Conservation (phyloP, 2,888 invertebrate species). For the Endotricha flammealis region DNA sequence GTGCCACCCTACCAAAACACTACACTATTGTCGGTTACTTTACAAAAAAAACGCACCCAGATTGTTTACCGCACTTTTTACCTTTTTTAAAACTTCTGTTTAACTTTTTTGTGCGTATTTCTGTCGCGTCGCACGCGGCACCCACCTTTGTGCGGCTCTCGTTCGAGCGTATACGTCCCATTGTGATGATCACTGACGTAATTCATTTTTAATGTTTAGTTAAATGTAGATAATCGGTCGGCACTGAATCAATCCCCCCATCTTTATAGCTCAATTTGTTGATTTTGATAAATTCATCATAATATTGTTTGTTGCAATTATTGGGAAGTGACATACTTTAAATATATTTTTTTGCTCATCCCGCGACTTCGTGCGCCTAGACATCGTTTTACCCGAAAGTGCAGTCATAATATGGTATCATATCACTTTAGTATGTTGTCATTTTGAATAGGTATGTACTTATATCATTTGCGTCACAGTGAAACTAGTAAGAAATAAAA, state of each 20-base stretch:
- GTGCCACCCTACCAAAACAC: constrained; percentile 57
- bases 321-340: too few relatives aligned
- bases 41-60: constrained; percentile 65
- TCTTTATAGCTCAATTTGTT: constrained; percentile 37
- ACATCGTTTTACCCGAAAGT: too few relatives aligned
- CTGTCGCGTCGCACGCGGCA: constrained; percentile 66
- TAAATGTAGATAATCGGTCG: constrained; percentile 57
- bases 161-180: constrained; percentile 58
- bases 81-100: constrained; percentile 69
- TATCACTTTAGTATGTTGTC: too few relatives aligned
- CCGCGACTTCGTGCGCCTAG: too few relatives aligned
- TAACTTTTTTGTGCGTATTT: constrained; percentile 63
- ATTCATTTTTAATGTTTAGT: constrained; percentile 70
- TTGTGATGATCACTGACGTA: constrained; percentile 53
- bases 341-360: too few relatives aligned
- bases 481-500: too few relatives aligned
- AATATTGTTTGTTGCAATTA: too few relatives aligned
- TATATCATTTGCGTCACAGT: too few relatives aligned
- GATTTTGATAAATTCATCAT: constrained; percentile 8
- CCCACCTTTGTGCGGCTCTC: constrained; percentile 54
- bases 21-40: constrained; percentile 42
- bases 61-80: constrained; percentile 77
- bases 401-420: too few relatives aligned
- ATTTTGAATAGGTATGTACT: too few relatives aligned
- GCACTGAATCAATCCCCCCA: constrained; percentile 32